phyloP scores from a whole-genome alignment of 2,888 invertebrate species.

The Malacosoma neustria region DNA sequence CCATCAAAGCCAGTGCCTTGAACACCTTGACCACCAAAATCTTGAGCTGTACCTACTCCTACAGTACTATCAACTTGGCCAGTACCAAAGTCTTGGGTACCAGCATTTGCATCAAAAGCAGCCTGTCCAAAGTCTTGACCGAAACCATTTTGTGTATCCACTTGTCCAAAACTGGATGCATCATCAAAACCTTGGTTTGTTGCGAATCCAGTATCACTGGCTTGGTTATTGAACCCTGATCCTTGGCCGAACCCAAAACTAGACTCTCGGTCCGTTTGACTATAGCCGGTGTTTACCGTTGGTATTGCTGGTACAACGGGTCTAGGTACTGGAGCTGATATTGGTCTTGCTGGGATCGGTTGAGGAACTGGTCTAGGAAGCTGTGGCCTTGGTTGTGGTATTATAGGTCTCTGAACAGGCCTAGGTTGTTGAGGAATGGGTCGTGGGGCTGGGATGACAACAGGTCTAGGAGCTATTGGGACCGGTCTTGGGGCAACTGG shows the following conservation, averaged over 20 bases:
- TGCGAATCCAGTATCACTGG: neutral
- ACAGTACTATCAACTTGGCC: neutral
- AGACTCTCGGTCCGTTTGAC: neutral
- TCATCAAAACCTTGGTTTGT: neutral
- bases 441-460: neutral
- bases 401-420: too few species aligned
- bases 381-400: too few species aligned
- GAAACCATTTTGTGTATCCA: neutral
- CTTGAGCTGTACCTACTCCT: neutral
- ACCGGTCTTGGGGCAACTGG: neutral
- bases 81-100: neutral
- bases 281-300: conserved; percentile 2
- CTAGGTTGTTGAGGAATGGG: too few species aligned
- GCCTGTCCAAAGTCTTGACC: neutral
- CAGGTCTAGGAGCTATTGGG: neutral
- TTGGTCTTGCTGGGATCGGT: too few species aligned
- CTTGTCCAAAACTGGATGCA: neutral
- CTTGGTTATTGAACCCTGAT: neutral
- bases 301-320: neutral
- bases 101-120: neutral
- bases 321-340: neutral
- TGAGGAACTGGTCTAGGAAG: too few species aligned
- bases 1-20: neutral
- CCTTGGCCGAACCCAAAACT: neutral
- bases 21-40: neutral